These are phyloP conservation scores for Rhinogobio ventralis DNA, from an alignment of 2,797 vertebrate species.

Conservation along the genomic window DNA sequence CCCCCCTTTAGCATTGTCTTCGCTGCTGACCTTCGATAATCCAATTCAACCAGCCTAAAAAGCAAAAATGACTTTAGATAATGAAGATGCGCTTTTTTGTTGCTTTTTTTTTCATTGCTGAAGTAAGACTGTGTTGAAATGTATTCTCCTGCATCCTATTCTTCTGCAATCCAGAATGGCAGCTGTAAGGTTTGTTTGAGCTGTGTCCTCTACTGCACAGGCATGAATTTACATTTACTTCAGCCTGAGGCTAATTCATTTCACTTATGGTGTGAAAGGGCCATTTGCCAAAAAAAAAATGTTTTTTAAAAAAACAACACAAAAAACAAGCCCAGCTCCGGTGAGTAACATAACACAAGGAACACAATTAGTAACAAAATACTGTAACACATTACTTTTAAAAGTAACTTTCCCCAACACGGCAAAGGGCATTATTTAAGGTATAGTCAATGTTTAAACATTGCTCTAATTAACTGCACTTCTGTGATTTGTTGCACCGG, in stretches of 20 bases:
- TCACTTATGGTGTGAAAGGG: too few relatives aligned
- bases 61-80: too few relatives aligned
- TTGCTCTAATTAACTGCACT: conserved; percentile 3
- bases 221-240: not conserved
- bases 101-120: too few relatives aligned
- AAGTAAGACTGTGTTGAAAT: not conserved
- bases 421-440: not conserved
- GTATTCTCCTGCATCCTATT: not conserved
- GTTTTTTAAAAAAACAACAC: too few relatives aligned
- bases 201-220: not conserved
- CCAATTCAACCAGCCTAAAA: too few relatives aligned
- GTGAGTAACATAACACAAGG: not conserved
- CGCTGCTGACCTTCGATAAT: too few relatives aligned
- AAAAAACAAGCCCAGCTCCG: not conserved
- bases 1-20: too few relatives aligned
- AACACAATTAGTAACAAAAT: not conserved
- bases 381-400: too few relatives aligned
- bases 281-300: not conserved
- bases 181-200: not conserved
- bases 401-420: too few relatives aligned
- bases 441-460: not conserved
- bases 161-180: too few relatives aligned
- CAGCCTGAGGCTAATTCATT: not conserved
- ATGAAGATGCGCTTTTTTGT: too few relatives aligned
- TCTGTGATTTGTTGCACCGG: conserved; percentile 22